These are phyloP conservation scores for Anadara kagoshimensis DNA, from an alignment of 1,140 invertebrate species.

Conservation along the genomic window DNA sequence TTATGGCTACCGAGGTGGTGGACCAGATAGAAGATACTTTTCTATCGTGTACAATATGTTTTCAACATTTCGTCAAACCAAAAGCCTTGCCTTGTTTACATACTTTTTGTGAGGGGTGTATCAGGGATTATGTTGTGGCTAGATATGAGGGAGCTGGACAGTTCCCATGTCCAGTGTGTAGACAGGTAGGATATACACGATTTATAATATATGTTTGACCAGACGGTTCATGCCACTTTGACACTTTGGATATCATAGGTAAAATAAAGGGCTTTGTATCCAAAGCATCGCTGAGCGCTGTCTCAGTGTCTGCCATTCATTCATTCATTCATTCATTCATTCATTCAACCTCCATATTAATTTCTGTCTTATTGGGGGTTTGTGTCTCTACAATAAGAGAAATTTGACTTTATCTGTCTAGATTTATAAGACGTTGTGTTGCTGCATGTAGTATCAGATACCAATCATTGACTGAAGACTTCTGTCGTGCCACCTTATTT, in stretches of 20 bases:
- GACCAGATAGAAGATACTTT: constrained; percentile 38
- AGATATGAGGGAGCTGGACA: constrained; percentile 36
- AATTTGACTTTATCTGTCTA: neutral
- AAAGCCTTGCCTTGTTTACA: constrained; percentile 63
- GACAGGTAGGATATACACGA: constrained; percentile 32
- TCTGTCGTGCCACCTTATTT: neutral
- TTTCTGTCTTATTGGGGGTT: too few relatives aligned
- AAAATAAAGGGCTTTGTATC: neutral
- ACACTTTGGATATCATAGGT: neutral
- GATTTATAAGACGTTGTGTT: too few relatives aligned
- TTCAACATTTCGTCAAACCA: constrained; percentile 42
- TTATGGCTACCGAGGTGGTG: constrained; percentile 36
- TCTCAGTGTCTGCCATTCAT: neutral
- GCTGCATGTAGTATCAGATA: too few relatives aligned
- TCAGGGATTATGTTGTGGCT: constrained; percentile 49
- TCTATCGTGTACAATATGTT: constrained; percentile 55
- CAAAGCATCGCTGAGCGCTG: neutral
- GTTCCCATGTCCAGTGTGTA: constrained; percentile 62
- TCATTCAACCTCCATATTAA: neutral
- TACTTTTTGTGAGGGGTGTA: constrained; percentile 59
- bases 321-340: neutral
- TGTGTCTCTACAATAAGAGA: neutral
- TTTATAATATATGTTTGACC: neutral
- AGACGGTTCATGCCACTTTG: neutral
- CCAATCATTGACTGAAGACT: neutral